Conservation (phyloP, 1,140 invertebrate species). For the Hycleus cichorii region DNA sequence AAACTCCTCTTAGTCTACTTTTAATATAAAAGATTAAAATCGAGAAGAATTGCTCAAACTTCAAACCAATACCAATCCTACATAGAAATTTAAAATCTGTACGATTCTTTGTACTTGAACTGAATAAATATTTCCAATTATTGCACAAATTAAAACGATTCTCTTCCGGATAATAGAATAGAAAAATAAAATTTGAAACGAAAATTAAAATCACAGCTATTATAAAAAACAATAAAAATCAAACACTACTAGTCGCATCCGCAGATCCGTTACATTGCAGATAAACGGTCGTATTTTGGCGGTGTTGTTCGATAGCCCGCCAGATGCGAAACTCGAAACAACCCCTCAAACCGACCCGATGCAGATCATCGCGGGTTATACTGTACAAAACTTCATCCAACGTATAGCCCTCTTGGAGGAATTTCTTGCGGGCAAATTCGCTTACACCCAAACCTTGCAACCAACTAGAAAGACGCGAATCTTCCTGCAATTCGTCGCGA, state of each 20-base stretch:
- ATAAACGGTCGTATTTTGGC: constrained; percentile 21
- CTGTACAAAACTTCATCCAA: constrained; percentile 69
- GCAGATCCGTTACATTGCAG: constrained; percentile 14
- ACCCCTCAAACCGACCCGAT: constrained; percentile 60
- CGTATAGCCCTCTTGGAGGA: constrained; percentile 68
- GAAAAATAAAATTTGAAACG: constrained; percentile 7
- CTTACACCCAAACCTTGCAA: constrained; percentile 51
- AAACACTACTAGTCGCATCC: constrained; percentile 8
- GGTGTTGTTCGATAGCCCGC: constrained; percentile 47
- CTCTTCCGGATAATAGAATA: background rate
- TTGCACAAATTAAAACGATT: constrained; percentile 16
- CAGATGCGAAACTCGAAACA: constrained; percentile 48
- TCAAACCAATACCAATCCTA: background rate
- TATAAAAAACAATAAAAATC: background rate
- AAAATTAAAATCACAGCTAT: constrained; percentile 16
- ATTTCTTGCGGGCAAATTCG: constrained; percentile 50
- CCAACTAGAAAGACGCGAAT: constrained; percentile 52
- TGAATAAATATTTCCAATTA: constrained; percentile 13
- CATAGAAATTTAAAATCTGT: constrained; percentile 9
- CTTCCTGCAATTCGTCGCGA: constrained; percentile 38
- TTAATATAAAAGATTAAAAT: constrained; percentile 10
- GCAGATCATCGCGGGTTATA: constrained; percentile 68
- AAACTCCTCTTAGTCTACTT: background rate
- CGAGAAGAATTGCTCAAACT: background rate
- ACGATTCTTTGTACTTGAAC: constrained; percentile 1